A percentile compares a stretch with the other conserved stretches of the same genome.
Evolutionary conservation across 2,113 vertebrate genomes (phyloP).

Genomic region (Passer montanus): DNA sequence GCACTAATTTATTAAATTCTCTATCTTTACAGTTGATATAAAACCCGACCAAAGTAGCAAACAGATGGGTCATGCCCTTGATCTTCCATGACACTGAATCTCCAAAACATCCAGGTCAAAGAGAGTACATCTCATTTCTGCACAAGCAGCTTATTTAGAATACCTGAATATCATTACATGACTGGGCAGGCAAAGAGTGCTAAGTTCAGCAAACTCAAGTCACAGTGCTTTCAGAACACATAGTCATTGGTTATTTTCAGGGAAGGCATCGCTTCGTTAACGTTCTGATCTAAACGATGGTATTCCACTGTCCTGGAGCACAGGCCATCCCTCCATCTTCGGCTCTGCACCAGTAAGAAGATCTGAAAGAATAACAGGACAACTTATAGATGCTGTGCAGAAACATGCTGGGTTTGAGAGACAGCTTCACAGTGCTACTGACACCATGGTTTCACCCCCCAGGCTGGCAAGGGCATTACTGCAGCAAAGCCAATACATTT

Average conservation of each 20-base stretch:
- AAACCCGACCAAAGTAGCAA: constrained; percentile 56
- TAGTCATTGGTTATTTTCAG: constrained; percentile 96
- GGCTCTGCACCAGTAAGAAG: constrained; percentile 88
- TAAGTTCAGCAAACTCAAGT: constrained; percentile 50
- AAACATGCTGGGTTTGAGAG: neutral
- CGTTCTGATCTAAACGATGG: constrained; percentile 92
- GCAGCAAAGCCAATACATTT: neutral
- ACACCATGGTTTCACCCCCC: neutral
- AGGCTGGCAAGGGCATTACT: neutral
- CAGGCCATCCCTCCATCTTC: constrained; percentile 89
- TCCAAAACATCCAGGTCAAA: constrained; percentile 66
- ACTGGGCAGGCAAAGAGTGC: constrained; percentile 72
- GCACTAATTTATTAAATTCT: constrained; percentile 50
- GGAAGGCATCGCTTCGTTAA: constrained; percentile 96
- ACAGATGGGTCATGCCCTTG: constrained; percentile 55
- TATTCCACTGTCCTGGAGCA: constrained; percentile 92
- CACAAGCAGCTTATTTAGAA: constrained; percentile 60
- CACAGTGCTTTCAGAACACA: constrained; percentile 83
- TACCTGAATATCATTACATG: constrained; percentile 62
- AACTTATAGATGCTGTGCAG: neutral
- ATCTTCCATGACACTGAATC: constrained; percentile 57
- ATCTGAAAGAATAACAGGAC: constrained; percentile 78
- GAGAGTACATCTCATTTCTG: constrained; percentile 51
- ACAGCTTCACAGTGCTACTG: neutral
- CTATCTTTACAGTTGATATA: constrained; percentile 40